These are phyloP conservation scores for Habrosyne pyritoides DNA, from an alignment of 2,888 invertebrate genomes.

Conservation along the genomic window DNA sequence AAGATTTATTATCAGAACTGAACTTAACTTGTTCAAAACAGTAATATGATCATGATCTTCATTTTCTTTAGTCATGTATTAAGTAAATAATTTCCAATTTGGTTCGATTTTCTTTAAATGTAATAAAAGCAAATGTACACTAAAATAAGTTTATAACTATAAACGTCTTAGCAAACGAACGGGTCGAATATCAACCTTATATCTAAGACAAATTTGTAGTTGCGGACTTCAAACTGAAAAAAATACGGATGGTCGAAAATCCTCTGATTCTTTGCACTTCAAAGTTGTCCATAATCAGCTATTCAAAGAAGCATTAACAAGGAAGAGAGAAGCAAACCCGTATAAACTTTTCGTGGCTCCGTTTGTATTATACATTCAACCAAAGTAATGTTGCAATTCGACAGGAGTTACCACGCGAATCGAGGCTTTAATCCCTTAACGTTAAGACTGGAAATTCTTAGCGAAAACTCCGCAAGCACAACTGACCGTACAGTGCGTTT, in stretches of 20 bases:
- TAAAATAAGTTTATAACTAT: no score
- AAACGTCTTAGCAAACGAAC: no score
- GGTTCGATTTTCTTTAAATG: no score
- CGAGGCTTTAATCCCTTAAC: not conserved
- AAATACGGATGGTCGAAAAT: not conserved
- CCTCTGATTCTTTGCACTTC: not conserved
- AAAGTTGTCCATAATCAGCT: not conserved
- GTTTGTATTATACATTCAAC: not conserved
- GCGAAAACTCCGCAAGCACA: not conserved
- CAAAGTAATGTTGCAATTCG: not conserved
- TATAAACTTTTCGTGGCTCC: not conserved
- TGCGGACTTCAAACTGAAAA: not conserved
- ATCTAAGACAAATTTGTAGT: no score
- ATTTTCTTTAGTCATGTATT: no score
- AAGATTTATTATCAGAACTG: no score
- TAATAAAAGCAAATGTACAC: no score
- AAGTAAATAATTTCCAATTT: no score
- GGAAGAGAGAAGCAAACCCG: not conserved
- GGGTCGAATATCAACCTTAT: no score
- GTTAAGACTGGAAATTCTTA: not conserved
- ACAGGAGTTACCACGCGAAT: not conserved
- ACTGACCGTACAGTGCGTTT: conserved; percentile 34
- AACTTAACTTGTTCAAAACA: no score
- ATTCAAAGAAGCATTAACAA: not conserved
- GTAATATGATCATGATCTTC: no score